Evolutionary conservation across 2,113 vertebrate genomes (phyloP).

Genomic region (Andinoacara biseriatus): DNA sequence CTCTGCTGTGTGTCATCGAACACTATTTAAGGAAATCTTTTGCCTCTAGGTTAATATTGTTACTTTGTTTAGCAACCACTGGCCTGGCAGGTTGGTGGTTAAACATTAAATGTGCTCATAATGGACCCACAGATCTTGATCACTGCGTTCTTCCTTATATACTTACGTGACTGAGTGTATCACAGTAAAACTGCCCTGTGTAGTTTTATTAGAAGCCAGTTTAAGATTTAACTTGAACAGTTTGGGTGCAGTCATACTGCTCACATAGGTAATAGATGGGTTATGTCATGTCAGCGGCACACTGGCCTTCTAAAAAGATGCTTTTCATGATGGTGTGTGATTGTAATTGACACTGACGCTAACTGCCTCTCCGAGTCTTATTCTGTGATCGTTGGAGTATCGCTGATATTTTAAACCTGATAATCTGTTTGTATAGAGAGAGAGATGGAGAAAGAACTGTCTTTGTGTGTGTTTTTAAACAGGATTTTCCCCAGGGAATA

Average conservation of each 20-base stretch:
- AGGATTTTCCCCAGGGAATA: constrained; percentile 98
- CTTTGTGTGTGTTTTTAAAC: constrained; percentile 43
- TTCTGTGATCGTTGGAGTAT: not conserved
- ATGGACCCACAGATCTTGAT: not conserved
- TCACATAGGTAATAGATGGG: not conserved
- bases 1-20: constrained; percentile 17
- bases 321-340: not conserved
- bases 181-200: not conserved
- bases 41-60: constrained; percentile 2
- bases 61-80: not conserved
- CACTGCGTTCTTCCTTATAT: not conserved
- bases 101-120: constrained; percentile 29
- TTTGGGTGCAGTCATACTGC: not conserved
- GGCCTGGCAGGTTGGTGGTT: constrained; percentile 14
- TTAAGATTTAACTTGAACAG: not conserved
- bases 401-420: not conserved
- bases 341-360: not conserved
- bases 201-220: not conserved
- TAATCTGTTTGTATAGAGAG: not conserved
- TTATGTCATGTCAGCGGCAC: not conserved
- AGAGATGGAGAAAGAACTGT: not conserved
- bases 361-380: not conserved
- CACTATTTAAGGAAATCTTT: not conserved
- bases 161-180: not conserved
- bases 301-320: no score